These are phyloP conservation scores for Drosophila helvetica DNA, from an alignment of 2,888 invertebrate genomes.

Conservation along the genomic window DNA sequence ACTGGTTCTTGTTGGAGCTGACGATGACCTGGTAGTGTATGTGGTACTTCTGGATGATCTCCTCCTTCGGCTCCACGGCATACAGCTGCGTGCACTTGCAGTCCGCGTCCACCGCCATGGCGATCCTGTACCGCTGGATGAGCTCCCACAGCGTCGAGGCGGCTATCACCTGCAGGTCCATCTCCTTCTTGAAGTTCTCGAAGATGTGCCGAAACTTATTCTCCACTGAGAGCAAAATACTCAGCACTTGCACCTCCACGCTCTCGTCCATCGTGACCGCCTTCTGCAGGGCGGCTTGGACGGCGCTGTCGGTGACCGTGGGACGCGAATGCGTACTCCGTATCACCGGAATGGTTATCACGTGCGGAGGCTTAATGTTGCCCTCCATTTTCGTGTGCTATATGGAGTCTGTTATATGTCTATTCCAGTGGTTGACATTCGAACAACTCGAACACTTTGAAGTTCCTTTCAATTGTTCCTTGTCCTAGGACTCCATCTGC, in stretches of 20 bases:
- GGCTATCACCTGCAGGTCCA: conserved; percentile 64
- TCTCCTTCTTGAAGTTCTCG: conserved; percentile 54
- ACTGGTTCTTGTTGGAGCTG: conserved; percentile 51
- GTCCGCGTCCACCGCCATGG: conserved; percentile 36
- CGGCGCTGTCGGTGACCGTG: conserved; percentile 21
- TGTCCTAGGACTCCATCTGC: background rate
- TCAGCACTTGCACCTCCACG: conserved; percentile 32
- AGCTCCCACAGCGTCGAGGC: conserved; percentile 63
- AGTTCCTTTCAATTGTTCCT: background rate
- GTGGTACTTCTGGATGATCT: conserved; percentile 61
- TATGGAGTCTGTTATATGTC: background rate
- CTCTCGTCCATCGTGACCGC: conserved; percentile 11
- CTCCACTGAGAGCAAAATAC: conserved; percentile 61
- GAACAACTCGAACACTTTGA: background rate
- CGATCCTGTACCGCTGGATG: conserved; percentile 60
- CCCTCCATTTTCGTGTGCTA: conserved; percentile 14
- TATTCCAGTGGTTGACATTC: background rate
- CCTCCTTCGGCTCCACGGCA: conserved; percentile 54
- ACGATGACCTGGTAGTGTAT: conserved; percentile 58
- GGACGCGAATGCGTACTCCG: background rate
- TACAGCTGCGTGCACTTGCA: conserved; percentile 61
- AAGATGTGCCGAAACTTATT: conserved; percentile 54
- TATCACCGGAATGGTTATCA: conserved; percentile 8
- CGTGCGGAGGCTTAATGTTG: background rate
- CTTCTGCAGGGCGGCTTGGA: background rate